phyloP scores from a whole-genome alignment of 2,797 vertebrate species.

The Eidolon dupreanum region DNA sequence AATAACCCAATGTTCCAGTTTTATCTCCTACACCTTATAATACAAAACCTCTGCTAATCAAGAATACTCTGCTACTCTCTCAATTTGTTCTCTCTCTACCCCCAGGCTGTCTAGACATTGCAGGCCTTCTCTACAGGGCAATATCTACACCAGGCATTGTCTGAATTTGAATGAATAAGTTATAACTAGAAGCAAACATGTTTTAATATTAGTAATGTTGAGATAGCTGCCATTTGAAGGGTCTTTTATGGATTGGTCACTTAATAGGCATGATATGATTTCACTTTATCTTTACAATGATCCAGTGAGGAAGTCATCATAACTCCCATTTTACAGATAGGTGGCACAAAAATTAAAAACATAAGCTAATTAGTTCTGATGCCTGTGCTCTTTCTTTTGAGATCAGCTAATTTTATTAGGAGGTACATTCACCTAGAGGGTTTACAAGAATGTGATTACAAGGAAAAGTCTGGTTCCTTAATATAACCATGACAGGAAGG shows the following conservation, averaged over 20 bases:
- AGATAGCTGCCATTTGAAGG: background rate
- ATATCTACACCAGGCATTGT: background rate
- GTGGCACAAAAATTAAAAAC: background rate
- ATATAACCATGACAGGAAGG: background rate
- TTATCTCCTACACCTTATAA: background rate
- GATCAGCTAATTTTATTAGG: constrained; percentile 21
- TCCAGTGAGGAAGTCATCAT: background rate
- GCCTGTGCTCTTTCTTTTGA: background rate
- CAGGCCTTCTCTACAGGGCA: background rate
- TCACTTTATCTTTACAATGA: background rate
- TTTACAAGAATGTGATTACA: background rate
- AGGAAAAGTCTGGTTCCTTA: background rate
- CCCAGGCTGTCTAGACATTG: background rate
- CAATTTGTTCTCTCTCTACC: background rate
- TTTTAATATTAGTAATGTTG: background rate
- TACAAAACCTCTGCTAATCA: background rate
- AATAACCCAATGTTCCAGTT: background rate
- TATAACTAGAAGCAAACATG: background rate
- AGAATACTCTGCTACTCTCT: background rate
- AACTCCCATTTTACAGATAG: background rate
- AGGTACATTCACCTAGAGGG: background rate
- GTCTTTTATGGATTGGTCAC: background rate
- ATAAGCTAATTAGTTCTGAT: background rate
- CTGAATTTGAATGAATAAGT: background rate
- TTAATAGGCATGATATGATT: background rate